Conservation (phyloP, 2,888 invertebrate species). For the Steromphala cineraria region DNA sequence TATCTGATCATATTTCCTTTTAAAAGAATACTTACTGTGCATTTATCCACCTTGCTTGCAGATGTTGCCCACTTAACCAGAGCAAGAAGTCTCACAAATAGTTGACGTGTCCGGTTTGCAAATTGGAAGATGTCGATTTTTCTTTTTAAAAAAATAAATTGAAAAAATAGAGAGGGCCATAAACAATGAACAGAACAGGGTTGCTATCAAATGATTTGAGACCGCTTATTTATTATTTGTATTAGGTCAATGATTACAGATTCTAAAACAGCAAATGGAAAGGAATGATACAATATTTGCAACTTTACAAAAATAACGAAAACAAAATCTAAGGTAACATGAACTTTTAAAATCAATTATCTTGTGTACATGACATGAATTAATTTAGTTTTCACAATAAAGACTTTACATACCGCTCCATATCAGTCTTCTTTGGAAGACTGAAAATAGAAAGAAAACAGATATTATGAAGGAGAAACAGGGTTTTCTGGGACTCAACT, state of each 20-base stretch:
- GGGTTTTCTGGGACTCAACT: no score
- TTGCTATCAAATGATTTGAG: no score
- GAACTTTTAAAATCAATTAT: no score
- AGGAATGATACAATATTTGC: no score
- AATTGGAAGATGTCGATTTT: slow-evolving; percentile 97
- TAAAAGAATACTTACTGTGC: slow-evolving; percentile 82
- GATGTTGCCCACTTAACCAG: slow-evolving; percentile 99
- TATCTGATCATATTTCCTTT: not conserved
- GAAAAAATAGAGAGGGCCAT: not conserved
- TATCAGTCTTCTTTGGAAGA: slow-evolving; percentile 96
- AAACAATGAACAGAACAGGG: no score
- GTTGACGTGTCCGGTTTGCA: slow-evolving; percentile 93
- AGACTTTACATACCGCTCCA: slow-evolving; percentile 88
- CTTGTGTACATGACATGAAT: no score
- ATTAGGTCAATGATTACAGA: no score
- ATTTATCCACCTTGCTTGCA: slow-evolving; percentile 98
- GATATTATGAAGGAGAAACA: no score
- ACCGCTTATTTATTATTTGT: no score
- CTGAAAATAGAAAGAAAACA: slow-evolving; percentile 79
- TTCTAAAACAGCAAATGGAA: no score
- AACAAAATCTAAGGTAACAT: not conserved
- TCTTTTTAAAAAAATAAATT: slow-evolving; percentile 46
- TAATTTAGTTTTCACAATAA: no score
- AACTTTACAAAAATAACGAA: not conserved
- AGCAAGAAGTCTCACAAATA: slow-evolving; percentile 95